These are phyloP conservation scores for Crax fasciolata DNA, from an alignment of 2,797 vertebrate genomes.

Conservation along the genomic window DNA sequence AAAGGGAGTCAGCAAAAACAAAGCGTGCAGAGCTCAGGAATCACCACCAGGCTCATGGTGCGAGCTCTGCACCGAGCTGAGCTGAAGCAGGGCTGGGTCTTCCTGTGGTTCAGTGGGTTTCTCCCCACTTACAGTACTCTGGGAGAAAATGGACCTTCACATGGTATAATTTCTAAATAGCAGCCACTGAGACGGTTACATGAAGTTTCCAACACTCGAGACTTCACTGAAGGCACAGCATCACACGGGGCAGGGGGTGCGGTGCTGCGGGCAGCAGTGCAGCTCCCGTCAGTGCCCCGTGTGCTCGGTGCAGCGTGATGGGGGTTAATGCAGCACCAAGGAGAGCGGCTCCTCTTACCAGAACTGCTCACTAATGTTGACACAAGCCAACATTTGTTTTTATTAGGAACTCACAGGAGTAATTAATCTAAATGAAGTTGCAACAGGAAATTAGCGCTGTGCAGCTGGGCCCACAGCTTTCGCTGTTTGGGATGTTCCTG, in stretches of 20 bases:
- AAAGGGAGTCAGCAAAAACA: neutral
- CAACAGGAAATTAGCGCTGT: neutral
- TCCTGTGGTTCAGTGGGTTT: neutral
- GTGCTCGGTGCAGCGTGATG: slow-evolving; percentile 34
- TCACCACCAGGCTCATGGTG: neutral
- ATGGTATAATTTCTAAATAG: neutral
- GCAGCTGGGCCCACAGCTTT: neutral
- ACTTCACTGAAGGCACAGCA: too few species aligned
- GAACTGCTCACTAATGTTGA: slow-evolving; percentile 58
- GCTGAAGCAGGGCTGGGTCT: neutral
- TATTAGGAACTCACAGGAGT: slow-evolving; percentile 51
- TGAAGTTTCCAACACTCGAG: neutral
- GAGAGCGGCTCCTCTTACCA: slow-evolving; percentile 61
- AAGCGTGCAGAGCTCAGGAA: neutral
- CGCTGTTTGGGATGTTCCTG: neutral
- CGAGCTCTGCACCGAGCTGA: neutral
- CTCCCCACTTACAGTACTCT: neutral
- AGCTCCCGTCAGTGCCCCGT: too few species aligned
- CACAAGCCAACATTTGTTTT: slow-evolving; percentile 60
- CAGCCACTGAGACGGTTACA: neutral
- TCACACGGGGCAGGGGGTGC: too few species aligned
- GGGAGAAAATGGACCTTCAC: neutral
- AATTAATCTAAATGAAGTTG: slow-evolving; percentile 62
- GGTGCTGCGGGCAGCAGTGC: too few species aligned
- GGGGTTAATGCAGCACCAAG: slow-evolving; percentile 26